Evolutionary conservation across 2,113 vertebrate species (phyloP), one percentile per base, ranked within the genome.

Genomic region (Entelurus aequoreus): DNA sequence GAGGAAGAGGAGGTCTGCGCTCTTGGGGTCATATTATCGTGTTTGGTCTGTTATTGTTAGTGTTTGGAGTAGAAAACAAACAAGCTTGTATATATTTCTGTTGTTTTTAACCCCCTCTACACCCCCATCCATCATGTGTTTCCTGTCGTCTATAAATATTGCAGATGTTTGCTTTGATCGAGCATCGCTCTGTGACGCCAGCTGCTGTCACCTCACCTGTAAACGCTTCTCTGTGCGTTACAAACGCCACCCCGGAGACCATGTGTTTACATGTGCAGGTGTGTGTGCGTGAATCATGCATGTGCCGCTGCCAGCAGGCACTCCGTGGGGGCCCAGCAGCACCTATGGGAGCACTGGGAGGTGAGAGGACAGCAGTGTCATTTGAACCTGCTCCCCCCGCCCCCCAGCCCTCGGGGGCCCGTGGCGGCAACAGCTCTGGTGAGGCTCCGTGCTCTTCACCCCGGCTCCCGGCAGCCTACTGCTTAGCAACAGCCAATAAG

Each of bases 401-500:
- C 56, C 63, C 10, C 4, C 46, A 4, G 19, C 70, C 78, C 84
- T 65, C 76, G 57, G 75, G 79, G 85, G 76, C 75, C 71, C 65
- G 74, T 63, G 82, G 78, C 77, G 65, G 67, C 82, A 82, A 63
- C 83, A 79, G 75, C 82, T 78, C 80, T 79, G 84, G 72, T 83
- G 81, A 76, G 80, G 77, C 68, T 69, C 74, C 60, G 57, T 10
- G 63, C 61, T 74, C 16, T 56, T 80, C 71, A 78, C 76, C 78
- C 76, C 81, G 84, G 79, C 84, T 90, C 85, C 76, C 72, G 76
- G 84, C 86, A 85, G 82, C 88, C 80, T 79, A 89, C 90, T 89
- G 89, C 90, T 92, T 91, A 90, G 90, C 90, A 91, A 92, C 90
- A 92, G 87, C 88, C 88, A 90, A 90, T 88, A 83, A 74, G 70